Evolutionary conservation across 2,113 vertebrate species (phyloP), one percentile per base, ranked within the genome.

Genomic region (Psammodynastes pulverulentus): DNA sequence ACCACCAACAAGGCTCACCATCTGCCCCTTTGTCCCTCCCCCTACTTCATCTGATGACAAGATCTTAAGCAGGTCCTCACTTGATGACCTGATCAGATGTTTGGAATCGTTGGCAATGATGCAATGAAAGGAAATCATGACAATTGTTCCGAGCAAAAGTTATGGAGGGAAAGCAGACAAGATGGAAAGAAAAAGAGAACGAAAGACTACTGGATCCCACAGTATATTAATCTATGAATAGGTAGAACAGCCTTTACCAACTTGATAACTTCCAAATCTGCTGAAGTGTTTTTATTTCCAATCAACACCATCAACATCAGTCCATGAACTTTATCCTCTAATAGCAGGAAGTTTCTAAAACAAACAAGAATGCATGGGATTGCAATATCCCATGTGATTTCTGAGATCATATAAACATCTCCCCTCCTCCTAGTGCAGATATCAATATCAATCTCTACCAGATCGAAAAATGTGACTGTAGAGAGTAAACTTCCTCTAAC

Each of bases 261-360:
- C 7, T 21, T 23, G 72, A 79, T 43, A 3, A 7, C 7, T 43
- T 79, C 72, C 34, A 43, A 43, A 79, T 79, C 34, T 21, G 3
- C 34, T 23, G 34, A 79, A 79, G 72, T 79, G 72, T 21, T 79
- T 58, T 79, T 21, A 79, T 79, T 43, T 43, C 34, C 72, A 79
- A 79, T 43, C 72, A 21, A 43, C 34, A 23, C 39, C 34, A 21
- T 21, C 72, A 79, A 19, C 72, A 21, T 79, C 34, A 79, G 34
- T 39, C 72, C 72, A 43, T 21, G 72, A 79, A 43, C 56, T 84
- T 90, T 24, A 53, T 48, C 72, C 15, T 43, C 39, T 39, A 90
- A 90, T 54, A 84, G 49, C 72, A 53, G 72, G 72, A 84, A 84
- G 79, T 84, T 90, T 43, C 67, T 90, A 24, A 84, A 90, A 51